Percentiles rank a stretch among this genome's conserved stretches.
Evolutionary conservation across 2,113 vertebrate species (phyloP).

Genomic region (Ivindomyrus marchei): DNA sequence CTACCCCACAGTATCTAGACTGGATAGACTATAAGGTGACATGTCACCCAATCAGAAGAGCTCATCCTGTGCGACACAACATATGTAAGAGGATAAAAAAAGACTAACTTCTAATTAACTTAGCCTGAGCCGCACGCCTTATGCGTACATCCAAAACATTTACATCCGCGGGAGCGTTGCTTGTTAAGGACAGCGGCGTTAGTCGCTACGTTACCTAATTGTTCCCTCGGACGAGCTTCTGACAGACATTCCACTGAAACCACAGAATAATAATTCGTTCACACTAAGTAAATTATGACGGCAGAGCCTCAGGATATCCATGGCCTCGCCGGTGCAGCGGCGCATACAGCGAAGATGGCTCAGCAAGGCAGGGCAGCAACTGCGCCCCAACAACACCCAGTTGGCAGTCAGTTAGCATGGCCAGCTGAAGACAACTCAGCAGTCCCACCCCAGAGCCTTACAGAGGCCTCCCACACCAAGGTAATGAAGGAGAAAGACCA

Average conservation of each 20-base stretch:
- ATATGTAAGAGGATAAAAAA: constrained; percentile 48
- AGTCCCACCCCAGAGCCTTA: not conserved
- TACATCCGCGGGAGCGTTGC: not conserved
- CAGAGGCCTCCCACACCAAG: not conserved
- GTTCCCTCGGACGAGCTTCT: not conserved
- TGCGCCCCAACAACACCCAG: not conserved
- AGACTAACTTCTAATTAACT: constrained; percentile 29
- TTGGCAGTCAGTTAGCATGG: not conserved
- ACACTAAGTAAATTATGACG: not conserved
- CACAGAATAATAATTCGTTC: not conserved
- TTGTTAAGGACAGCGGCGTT: not conserved
- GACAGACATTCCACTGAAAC: not conserved
- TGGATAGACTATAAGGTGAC: constrained; percentile 39
- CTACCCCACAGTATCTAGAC: constrained; percentile 11
- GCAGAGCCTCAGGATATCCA: not conserved
- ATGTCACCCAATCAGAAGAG: constrained; percentile 31
- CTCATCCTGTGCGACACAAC: constrained; percentile 47
- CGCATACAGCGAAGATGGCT: not conserved
- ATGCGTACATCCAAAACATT: not conserved
- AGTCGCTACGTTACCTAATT: not conserved
- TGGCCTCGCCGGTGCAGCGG: not conserved
- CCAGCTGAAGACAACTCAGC: not conserved
- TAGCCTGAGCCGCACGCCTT: not conserved
- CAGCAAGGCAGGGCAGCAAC: not conserved
- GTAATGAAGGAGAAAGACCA: not conserved